Conservation (phyloP, 2,888 invertebrate genomes). For the Melinopterus prodromus region DNA sequence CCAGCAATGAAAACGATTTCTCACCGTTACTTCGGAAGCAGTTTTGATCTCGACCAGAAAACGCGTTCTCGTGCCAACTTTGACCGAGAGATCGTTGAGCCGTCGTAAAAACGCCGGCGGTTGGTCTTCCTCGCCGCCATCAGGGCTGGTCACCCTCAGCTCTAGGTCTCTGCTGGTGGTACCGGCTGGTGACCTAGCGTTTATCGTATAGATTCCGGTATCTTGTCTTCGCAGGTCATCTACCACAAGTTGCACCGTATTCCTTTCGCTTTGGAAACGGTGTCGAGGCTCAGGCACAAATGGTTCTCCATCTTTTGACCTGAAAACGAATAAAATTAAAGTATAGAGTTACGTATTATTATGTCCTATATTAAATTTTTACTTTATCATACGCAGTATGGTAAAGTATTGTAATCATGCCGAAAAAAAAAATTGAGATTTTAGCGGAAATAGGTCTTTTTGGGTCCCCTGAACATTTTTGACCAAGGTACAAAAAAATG, state of each 20-base stretch:
- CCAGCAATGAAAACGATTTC: slow-evolving; percentile 36
- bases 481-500: no score
- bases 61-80: slow-evolving; percentile 87
- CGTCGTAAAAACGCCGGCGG: slow-evolving; percentile 86
- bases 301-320: slow-evolving; percentile 68
- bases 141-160: slow-evolving; percentile 65
- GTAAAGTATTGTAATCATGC: no score
- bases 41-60: slow-evolving; percentile 84
- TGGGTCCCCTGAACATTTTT: slow-evolving; percentile 1
- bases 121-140: slow-evolving; percentile 66
- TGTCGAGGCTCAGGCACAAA: slow-evolving; percentile 74
- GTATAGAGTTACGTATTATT: not conserved
- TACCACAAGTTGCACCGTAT: slow-evolving; percentile 77
- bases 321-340: slow-evolving; percentile 47
- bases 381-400: no score
- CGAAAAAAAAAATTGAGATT: no score
- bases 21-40: slow-evolving; percentile 80
- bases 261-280: slow-evolving; percentile 64
- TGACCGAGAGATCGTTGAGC: slow-evolving; percentile 85
- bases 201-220: slow-evolving; percentile 79
- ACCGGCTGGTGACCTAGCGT: slow-evolving; percentile 69
- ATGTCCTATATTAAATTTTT: slow-evolving; percentile 9
- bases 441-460: no score
- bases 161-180: slow-evolving; percentile 64
- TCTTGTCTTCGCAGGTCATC: slow-evolving; percentile 77